Evolutionary conservation across 2,888 invertebrate species (phyloP).

Genomic region (Marronus borbonicus): DNA sequence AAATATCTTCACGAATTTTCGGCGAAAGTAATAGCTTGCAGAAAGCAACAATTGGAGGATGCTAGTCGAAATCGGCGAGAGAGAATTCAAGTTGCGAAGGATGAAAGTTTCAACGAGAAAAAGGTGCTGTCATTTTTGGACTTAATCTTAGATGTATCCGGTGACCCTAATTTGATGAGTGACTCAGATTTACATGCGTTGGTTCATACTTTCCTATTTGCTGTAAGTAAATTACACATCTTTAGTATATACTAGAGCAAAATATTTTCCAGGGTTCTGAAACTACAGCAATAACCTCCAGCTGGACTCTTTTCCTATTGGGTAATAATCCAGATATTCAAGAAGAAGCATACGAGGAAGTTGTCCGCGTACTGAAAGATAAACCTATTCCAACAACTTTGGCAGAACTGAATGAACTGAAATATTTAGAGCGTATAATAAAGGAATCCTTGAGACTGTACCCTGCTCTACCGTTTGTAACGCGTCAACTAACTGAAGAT

Average conservation of each 20-base stretch:
- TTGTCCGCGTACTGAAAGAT: conserved; percentile 70
- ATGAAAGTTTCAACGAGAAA: conserved; percentile 42
- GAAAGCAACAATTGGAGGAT: conserved; percentile 38
- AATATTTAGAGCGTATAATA: conserved; percentile 73
- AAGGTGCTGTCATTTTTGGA: conserved; percentile 60
- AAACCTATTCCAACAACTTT: conserved; percentile 64
- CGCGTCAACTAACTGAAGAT: conserved; percentile 68
- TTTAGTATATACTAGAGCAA: neutral
- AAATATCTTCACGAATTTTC: conserved; percentile 41
- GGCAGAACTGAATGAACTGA: conserved; percentile 68
- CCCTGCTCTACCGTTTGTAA: conserved; percentile 73
- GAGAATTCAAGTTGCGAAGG: neutral
- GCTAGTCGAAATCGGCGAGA: neutral
- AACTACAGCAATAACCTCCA: conserved; percentile 63
- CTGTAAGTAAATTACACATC: neutral
- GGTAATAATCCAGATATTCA: conserved; percentile 63
- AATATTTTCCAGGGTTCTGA: conserved; percentile 63
- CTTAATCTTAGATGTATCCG: conserved; percentile 59
- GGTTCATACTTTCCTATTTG: conserved; percentile 65
- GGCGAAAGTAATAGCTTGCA: conserved; percentile 36
- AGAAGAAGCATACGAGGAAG: conserved; percentile 71
- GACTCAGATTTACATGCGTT: conserved; percentile 62
- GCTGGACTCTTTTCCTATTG: conserved; percentile 62
- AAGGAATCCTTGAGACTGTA: conserved; percentile 73
- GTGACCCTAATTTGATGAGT: conserved; percentile 52